Base-by-base conservation (phyloP, 2,797 vertebrate species). In the Bovichtus variegatus region DNA sequence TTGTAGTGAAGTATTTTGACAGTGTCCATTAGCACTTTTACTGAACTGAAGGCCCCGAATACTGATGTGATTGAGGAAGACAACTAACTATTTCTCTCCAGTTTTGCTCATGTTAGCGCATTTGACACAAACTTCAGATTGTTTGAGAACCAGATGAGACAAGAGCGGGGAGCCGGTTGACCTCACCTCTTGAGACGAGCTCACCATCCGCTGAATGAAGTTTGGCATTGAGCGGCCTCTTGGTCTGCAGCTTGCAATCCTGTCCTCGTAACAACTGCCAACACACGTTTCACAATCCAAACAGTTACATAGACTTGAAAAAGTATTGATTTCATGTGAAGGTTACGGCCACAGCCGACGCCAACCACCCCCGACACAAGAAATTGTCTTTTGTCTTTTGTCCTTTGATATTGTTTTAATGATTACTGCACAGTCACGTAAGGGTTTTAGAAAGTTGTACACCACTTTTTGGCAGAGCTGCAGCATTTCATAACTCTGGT, bases 141-240 rank as follows among this genome's bases (percentile, higher is more conserved):
- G 9, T 43, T 40, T 34, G 5, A 62, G 2, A 40, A 41, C 9
- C 21, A 23, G 5, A 16, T 31, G 3, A 58, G 36, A 71, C 7
- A 34, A 21, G 7, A 41, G 27, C 38, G 38, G 4, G 23, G 9
- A 9, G 16, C 2, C 13, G 43, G 2, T 51, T 4, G 19, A 5
- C 10, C 87, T 89, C 55, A 92, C 93, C 91, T 85, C 55, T 2
- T 63, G 0, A 46, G 81, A 74, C 0, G 40, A 41, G n/a, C 54
- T 74, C 31, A 82, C 50, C 0, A 0, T 13, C 2, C 0, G 0
- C 3, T 2, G 34, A 21, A 50, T 2, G 59, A 82, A 74, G 11
- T 3, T 1, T 1, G 0, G 0, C 1, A 9, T 1, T 0, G 0
- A 0, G 0, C 13, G 46, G 0, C 9, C 0, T 29, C 0, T 12